Conservation (phyloP, 2,113 vertebrate species). For the Otis tarda region DNA sequence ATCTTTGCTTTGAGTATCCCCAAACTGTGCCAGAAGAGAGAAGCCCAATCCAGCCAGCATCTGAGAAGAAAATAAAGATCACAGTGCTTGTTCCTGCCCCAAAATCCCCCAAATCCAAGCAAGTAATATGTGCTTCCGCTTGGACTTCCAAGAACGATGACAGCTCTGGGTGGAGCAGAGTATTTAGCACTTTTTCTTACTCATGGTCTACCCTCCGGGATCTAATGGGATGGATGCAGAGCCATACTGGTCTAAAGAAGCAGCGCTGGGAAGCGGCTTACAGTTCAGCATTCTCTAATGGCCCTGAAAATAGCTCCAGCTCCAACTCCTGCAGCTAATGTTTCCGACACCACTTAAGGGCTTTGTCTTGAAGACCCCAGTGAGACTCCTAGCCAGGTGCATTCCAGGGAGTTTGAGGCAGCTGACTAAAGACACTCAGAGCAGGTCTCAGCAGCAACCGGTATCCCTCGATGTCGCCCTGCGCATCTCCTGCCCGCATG, state of each 20-base stretch:
- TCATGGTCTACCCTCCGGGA: background rate
- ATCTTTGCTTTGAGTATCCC: background rate
- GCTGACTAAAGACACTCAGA: background rate
- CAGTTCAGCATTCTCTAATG: background rate
- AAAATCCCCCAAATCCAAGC: background rate
- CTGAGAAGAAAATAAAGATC: background rate
- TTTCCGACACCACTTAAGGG: background rate
- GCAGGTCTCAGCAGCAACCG: background rate
- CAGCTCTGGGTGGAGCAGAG: background rate
- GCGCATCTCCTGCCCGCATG: fast-evolving
- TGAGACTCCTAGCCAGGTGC: background rate
- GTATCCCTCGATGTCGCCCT: background rate
- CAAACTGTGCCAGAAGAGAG: background rate
- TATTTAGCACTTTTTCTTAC: background rate
- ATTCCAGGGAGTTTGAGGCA: background rate
- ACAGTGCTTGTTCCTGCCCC: background rate
- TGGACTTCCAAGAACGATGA: background rate
- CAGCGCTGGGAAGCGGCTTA: background rate
- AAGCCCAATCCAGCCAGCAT: background rate
- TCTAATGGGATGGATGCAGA: background rate
- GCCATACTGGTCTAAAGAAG: background rate
- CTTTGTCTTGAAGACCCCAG: background rate
- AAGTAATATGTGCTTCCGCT: background rate
- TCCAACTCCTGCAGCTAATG: background rate
- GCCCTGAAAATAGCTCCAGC: background rate